These are phyloP conservation scores for Pteropus rufus DNA, from an alignment of 2,797 vertebrate species.

Conservation along the genomic window DNA sequence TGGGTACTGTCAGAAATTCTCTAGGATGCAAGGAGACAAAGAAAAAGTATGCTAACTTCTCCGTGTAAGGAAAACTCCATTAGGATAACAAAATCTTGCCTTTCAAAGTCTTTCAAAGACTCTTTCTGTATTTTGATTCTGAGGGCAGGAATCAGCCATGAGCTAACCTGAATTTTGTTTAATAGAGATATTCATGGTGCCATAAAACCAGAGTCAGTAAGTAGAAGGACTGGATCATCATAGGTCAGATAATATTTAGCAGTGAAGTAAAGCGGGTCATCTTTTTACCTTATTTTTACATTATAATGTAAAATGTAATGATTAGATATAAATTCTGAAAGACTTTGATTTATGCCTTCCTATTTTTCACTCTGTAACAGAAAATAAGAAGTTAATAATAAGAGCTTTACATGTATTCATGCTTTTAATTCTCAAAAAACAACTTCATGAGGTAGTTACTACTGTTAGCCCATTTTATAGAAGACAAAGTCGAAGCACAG, in stretches of 20 bases:
- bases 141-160: background rate
- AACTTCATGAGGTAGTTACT: background rate
- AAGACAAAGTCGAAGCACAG: background rate
- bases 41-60: background rate
- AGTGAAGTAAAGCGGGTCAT: background rate
- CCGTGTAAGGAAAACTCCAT: background rate
- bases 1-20: background rate
- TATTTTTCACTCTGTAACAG: background rate
- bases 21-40: background rate
- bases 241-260: background rate
- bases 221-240: background rate
- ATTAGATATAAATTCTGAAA: background rate
- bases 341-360: background rate
- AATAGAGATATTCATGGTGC: background rate
- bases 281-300: background rate
- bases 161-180: background rate
- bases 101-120: background rate
- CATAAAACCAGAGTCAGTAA: background rate
- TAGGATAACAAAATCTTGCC: background rate
- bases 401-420: background rate
- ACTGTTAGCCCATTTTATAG: background rate
- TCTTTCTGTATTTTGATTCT: background rate
- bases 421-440: conserved; percentile 16
- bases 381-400: background rate
- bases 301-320: background rate